Base-by-base conservation (phyloP, 1,140 invertebrate species). In the Anthonomus grandis region DNA sequence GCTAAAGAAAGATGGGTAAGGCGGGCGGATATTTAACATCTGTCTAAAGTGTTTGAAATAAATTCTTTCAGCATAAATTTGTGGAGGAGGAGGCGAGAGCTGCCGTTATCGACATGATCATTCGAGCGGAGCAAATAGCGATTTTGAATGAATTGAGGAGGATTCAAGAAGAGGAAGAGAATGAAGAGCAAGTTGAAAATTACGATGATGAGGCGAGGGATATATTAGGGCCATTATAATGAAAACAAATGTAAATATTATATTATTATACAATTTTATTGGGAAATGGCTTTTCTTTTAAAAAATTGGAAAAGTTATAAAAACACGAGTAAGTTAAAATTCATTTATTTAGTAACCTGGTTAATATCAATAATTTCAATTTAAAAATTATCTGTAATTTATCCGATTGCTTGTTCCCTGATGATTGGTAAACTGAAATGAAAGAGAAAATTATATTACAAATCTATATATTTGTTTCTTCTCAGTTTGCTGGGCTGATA, bases 11-110 rank as follows among this genome's bases (percentile, higher is more conserved):
- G 50, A 61, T 65, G 67, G 66, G 68, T 71, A 64, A 8, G 24
- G 10, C 4, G 5, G 19, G 23, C 21, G 22, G 22, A 17, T 45
- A 1, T 45, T n/a, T n/a, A n/a, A n/a, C n/a, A n/a, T n/a, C 9
- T 41, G 10, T 9, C 10, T 12, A 23, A n/a, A 23, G 37, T 19
- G 22, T 24, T 25, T 48, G 22, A n/a, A n/a, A n/a, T n/a, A n/a
- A n/a, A n/a, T n/a, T n/a, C 10, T 42, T 60, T 44, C 23, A 70
- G 67, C 61, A 66, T 42, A 38, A 62, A 42, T 51, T 68, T 19
- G 39, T 66, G n/a, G 65, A 73, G 57, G 57, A 66, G 15, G 71
- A 70, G 36, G 71, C 66, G 1, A 62, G 48, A 47, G 55, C 55
- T 19, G 63, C 65, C 0, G 58, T 73, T 5, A 27, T 64, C 2